These are phyloP conservation scores for Sweltsa coloradensis DNA, from an alignment of 1,140 invertebrate genomes.

Conservation along the genomic window DNA sequence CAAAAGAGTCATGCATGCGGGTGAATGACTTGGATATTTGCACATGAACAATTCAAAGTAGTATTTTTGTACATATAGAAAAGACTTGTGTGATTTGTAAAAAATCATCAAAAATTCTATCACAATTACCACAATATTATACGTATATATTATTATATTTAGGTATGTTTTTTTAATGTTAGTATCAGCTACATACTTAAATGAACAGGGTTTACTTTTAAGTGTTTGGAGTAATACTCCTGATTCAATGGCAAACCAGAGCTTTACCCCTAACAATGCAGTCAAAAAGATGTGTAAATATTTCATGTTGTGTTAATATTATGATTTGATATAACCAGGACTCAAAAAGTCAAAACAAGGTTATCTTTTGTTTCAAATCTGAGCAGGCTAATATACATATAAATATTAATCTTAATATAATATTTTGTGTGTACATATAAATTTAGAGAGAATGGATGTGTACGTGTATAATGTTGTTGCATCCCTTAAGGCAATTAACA, in stretches of 20 bases:
- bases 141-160: constrained; percentile 30
- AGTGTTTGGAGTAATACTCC: too few species aligned
- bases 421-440: constrained; percentile 7
- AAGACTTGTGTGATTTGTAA: constrained; percentile 41
- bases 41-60: too few species aligned
- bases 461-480: constrained; percentile 17
- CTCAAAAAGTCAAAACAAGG: constrained; percentile 17
- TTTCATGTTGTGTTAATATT: too few species aligned
- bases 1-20: too few species aligned
- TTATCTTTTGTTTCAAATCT: constrained; percentile 13
- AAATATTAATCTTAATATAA: too few species aligned
- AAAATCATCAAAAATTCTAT: constrained; percentile 44
- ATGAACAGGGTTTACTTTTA: too few species aligned
- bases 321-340: too few species aligned
- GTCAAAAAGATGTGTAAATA: constrained; percentile 43
- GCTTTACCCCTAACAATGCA: too few species aligned
- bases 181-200: too few species aligned
- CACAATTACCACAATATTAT: constrained; percentile 41
- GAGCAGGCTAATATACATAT: constrained; percentile 14
- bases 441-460: constrained; percentile 11
- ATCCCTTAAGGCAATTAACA: constrained; percentile 34
- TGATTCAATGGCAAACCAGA: too few species aligned
- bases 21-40: too few species aligned
- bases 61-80: constrained; percentile 27
- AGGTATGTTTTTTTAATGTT: constrained; percentile 20